Evolutionary conservation across 2,797 vertebrate species (phyloP), one percentile per base, ranked within the genome.

Genomic region (Intellagama lesueurii): DNA sequence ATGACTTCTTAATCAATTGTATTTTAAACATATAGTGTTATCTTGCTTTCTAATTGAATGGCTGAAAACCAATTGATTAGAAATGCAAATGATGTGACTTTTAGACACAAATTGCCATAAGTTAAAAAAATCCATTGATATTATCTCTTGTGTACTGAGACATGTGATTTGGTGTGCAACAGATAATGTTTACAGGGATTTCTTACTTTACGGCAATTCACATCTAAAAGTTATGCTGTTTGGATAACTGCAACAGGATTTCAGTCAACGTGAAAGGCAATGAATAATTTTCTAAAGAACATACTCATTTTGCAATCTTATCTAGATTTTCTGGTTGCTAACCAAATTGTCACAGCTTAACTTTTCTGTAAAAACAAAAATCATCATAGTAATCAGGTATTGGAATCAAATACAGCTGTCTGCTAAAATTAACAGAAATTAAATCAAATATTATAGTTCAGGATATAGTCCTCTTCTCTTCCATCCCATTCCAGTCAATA

Each of bases 251-350:
- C 52, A 11, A 11, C 52, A 56, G 52, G 52, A 56, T 56, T 85
- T 60, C n/a, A 85, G 30, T 75, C 32, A 60, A n/a, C 56, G 3
- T 85, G n/a, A 60, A 85, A 49, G 32, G 60, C 72, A 60, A 56
- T 4, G 11, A 85, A 11, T 44, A 30, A n/a, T 85, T 85, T 70
- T 75, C 12, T 30, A 22, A 75, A 70, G 68, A n/a, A 44, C 17
- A n/a, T 40, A 24, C 30, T 75, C 32, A 75, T 76, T 72, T 60
- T 60, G n/a, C 24, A 60, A 76, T 75, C 24, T 75, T 19, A 85
- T 73, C 30, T 47, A 84, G 69, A 56, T 56, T 84, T 84, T 70
- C 9, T 73, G 83, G 69, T 68, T 84, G 83, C 47, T 56, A 30
- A 52, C n/a, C 47, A 73, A 84, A 47, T 66, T 66, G 4, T 19